phyloP scores from a whole-genome alignment of 64 coral and sea anemone species.

The Montipora cactus region DNA sequence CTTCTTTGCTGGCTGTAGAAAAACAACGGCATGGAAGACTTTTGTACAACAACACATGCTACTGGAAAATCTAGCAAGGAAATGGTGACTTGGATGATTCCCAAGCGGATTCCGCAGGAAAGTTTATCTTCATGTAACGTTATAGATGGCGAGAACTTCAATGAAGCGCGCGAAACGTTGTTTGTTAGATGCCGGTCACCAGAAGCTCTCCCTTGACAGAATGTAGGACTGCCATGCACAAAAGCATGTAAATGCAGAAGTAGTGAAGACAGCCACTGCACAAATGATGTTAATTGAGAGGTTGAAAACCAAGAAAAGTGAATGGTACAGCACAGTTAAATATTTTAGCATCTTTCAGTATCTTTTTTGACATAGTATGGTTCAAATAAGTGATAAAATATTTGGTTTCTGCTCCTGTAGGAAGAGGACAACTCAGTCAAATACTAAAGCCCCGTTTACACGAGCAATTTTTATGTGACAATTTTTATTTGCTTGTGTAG shows the following conservation, averaged over 20 bases:
- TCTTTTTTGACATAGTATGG: too few relatives aligned
- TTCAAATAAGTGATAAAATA: too few relatives aligned
- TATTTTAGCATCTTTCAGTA: too few relatives aligned
- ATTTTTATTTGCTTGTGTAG: too few relatives aligned
- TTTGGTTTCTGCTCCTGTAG: too few relatives aligned
- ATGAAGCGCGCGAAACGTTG: slow-evolving; percentile 27
- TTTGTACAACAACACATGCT: background rate
- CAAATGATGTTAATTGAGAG: background rate
- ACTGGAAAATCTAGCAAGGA: background rate
- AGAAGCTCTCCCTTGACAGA: slow-evolving; percentile 28
- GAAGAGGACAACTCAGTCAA: too few relatives aligned
- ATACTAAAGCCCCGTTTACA: too few relatives aligned
- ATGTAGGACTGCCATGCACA: background rate
- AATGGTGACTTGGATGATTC: slow-evolving; percentile 1
- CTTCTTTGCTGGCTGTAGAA: too few relatives aligned
- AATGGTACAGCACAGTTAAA: too few relatives aligned
- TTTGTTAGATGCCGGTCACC: slow-evolving; percentile 32
- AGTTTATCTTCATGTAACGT: slow-evolving; percentile 40
- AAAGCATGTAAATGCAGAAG: background rate
- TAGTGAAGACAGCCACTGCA: background rate
- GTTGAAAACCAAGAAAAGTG: too few relatives aligned
- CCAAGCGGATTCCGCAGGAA: slow-evolving; percentile 13
- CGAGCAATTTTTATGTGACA: too few relatives aligned
- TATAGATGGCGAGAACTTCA: background rate
- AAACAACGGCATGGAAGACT: background rate